A percentile compares a stretch with the other conserved stretches of the same genome.
Conservation (phyloP, 2,888 invertebrate genomes). For the Bedellia somnulentella region DNA sequence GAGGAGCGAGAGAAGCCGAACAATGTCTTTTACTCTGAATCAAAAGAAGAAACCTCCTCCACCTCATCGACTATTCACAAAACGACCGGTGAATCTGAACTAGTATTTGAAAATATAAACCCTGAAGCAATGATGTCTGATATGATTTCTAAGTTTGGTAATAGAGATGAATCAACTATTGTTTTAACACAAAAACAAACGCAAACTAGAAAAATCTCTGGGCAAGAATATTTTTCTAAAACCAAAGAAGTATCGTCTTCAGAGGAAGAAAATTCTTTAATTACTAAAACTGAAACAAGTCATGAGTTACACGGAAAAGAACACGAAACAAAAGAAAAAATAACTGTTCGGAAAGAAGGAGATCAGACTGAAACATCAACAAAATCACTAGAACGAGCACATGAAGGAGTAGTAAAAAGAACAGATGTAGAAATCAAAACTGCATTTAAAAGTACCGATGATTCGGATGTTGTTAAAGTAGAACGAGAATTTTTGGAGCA, state of each 20-base stretch:
- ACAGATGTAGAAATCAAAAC: constrained; percentile 51
- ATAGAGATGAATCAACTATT: constrained; percentile 28
- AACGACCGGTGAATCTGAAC: constrained; percentile 30
- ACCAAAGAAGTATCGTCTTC: constrained; percentile 52
- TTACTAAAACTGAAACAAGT: constrained; percentile 49
- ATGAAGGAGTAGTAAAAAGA: constrained; percentile 49
- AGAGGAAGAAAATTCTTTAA: constrained; percentile 47
- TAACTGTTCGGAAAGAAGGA: constrained; percentile 39
- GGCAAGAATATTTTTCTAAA: constrained; percentile 49
- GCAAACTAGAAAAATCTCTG: constrained; percentile 48
- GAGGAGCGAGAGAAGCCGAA: constrained; percentile 41
- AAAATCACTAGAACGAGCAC: constrained; percentile 53
- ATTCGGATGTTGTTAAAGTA: constrained; percentile 37
- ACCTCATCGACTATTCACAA: constrained; percentile 48
- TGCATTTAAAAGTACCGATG: constrained; percentile 40
- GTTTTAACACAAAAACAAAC: constrained; percentile 56
- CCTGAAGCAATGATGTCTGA: constrained; percentile 41
- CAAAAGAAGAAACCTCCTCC: constrained; percentile 39
- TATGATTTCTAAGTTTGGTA: constrained; percentile 41
- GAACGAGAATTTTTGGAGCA: constrained; percentile 47
- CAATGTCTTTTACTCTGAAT: constrained; percentile 42
- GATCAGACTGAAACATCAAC: constrained; percentile 53
- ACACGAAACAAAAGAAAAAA: constrained; percentile 52
- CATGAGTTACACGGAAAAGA: constrained; percentile 49
- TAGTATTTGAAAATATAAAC: constrained; percentile 41